Evolutionary conservation across 2,113 vertebrate species (phyloP).

Genomic region (Chaetodon auriga): DNA sequence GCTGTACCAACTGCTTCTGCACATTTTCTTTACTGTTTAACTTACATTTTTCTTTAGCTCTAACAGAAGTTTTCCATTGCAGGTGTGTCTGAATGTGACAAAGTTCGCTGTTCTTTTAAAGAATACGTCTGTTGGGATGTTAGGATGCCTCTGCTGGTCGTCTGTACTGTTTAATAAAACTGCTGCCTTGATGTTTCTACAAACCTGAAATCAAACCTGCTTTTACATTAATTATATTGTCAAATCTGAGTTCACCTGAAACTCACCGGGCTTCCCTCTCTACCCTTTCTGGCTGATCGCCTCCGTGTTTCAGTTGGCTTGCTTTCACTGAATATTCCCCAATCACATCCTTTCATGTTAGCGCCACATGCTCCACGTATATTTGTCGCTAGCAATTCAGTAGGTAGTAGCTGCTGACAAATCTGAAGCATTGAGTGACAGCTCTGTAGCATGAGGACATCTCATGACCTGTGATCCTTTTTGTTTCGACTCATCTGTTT

Average conservation of each 20-base stretch:
- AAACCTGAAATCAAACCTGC: neutral
- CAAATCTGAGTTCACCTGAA: neutral
- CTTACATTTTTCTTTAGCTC: neutral
- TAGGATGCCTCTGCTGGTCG: too few relatives aligned
- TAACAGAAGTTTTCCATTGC: neutral
- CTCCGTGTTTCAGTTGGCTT: slow-evolving; percentile 35
- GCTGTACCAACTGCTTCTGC: slow-evolving; percentile 1
- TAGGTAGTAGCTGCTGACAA: neutral
- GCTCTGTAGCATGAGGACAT: neutral
- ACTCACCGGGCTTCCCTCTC: neutral
- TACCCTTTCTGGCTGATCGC: slow-evolving; percentile 8
- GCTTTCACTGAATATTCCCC: slow-evolving; percentile 23
- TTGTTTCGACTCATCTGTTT: slow-evolving; percentile 65
- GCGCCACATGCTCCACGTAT: neutral
- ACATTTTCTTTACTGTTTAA: neutral
- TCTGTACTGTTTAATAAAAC: neutral
- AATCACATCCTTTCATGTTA: slow-evolving; percentile 1
- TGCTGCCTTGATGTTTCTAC: slow-evolving; percentile 2
- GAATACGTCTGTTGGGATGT: neutral
- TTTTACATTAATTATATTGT: neutral
- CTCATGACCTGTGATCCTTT: slow-evolving; percentile 48
- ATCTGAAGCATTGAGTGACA: neutral
- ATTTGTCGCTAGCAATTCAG: neutral
- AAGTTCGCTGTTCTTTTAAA: neutral
- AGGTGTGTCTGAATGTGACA: neutral